Conservation (phyloP, 2,888 invertebrate genomes). For the Julus scandinavius region DNA sequence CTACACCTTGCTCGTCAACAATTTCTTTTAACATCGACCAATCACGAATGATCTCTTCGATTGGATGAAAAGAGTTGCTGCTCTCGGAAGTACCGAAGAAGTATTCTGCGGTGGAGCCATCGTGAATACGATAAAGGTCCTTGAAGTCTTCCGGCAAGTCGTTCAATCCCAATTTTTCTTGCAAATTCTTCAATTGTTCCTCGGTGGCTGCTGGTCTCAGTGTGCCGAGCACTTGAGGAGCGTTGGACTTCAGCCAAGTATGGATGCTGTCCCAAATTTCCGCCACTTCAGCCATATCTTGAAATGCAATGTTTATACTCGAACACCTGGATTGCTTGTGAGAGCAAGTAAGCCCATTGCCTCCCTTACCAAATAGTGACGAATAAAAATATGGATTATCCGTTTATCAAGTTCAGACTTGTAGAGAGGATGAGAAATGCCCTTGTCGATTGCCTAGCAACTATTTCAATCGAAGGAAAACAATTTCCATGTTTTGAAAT, state of each 20-base stretch:
- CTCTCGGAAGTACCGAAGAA: background rate
- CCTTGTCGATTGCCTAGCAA: no score
- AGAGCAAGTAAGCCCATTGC: no score
- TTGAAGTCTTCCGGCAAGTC: slow-evolving; percentile 14
- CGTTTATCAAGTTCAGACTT: no score
- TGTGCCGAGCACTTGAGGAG: background rate
- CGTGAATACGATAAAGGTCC: background rate
- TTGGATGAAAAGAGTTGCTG: background rate
- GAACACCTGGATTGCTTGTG: no score
- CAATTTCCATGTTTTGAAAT: no score
- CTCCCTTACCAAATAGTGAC: no score
- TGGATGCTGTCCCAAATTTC: background rate
- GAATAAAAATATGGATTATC: no score
- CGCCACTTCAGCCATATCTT: background rate
- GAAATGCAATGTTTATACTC: no score
- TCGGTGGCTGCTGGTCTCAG: background rate
- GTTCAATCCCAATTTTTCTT: background rate
- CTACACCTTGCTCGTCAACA: background rate
- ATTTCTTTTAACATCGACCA: background rate
- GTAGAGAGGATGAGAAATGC: no score
- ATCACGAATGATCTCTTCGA: background rate
- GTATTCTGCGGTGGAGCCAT: background rate
- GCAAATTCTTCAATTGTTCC: background rate
- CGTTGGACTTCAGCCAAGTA: background rate
- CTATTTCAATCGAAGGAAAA: no score